Conservation (phyloP, 2,113 vertebrate species). For the Hippocampus zosterae region DNA sequence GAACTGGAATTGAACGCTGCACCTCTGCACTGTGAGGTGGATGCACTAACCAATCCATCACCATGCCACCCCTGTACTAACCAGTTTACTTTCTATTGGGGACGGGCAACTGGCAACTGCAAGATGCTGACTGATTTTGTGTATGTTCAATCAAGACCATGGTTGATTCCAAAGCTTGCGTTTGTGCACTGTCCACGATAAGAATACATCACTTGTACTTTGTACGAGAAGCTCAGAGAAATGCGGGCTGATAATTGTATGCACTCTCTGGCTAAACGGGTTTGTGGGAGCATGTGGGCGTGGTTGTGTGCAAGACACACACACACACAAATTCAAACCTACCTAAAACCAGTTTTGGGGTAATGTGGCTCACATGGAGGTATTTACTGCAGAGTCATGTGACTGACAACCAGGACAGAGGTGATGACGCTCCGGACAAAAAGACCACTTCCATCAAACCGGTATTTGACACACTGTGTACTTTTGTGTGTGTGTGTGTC, state of each 20-base stretch:
- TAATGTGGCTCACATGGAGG: neutral
- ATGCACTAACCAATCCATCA: no score
- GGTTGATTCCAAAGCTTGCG: no score
- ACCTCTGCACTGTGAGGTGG: no score
- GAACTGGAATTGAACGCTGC: no score
- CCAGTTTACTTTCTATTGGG: no score
- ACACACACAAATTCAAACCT: neutral
- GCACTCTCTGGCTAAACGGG: conserved; percentile 7
- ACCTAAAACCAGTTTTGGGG: neutral
- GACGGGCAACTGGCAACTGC: no score
- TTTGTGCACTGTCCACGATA: neutral
- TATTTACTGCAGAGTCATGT: conserved; percentile 42
- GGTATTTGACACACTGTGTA: conserved; percentile 16
- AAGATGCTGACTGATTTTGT: neutral
- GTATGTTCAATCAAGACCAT: neutral
- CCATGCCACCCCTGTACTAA: neutral
- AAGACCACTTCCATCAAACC: conserved; percentile 35
- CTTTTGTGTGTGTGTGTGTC: neutral
- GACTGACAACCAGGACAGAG: neutral
- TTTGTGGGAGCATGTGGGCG: conserved; percentile 7
- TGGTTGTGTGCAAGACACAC: neutral
- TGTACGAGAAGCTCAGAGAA: neutral
- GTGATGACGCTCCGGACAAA: conserved; percentile 9
- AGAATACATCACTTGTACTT: neutral
- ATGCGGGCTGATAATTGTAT: neutral